phyloP scores from a whole-genome alignment of 2,888 invertebrate species.

The Onthophagus sagittarius region DNA sequence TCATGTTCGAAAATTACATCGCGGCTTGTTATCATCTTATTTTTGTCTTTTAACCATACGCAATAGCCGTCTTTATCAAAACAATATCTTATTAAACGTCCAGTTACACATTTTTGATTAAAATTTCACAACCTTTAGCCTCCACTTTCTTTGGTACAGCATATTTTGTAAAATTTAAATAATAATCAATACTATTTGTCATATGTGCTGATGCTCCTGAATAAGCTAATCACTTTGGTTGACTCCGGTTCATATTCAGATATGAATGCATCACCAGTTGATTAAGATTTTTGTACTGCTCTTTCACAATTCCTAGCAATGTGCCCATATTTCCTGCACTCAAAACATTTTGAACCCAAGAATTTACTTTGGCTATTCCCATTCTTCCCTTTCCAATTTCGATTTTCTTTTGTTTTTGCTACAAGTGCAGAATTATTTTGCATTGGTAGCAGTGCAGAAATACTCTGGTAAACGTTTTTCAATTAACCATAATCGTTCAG shows the following conservation, averaged over 20 bases:
- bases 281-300: background rate
- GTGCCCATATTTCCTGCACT: constrained; percentile 18
- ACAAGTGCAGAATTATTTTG: too few relatives aligned
- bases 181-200: constrained; percentile 19
- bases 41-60: too few relatives aligned
- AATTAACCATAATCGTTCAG: too few relatives aligned
- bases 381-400: background rate
- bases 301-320: constrained; percentile 19
- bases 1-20: too few relatives aligned
- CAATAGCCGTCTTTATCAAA: too few relatives aligned
- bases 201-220: constrained; percentile 23
- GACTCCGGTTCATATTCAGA: constrained; percentile 11
- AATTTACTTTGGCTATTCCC: background rate
- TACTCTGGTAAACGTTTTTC: too few relatives aligned
- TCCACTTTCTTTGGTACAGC: constrained; percentile 13
- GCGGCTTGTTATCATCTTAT: too few relatives aligned
- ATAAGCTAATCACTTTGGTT: constrained; percentile 19
- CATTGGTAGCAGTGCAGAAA: too few relatives aligned
- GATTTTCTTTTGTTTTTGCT: background rate
- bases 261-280: constrained; percentile 16
- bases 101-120: too few relatives aligned
- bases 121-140: too few relatives aligned
- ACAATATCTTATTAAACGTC: too few relatives aligned
- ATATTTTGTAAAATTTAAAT: constrained; percentile 14
- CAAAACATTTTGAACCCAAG: background rate